These are phyloP conservation scores for Sebastes oblongus DNA, from an alignment of 2,797 vertebrate genomes.

Conservation along the genomic window DNA sequence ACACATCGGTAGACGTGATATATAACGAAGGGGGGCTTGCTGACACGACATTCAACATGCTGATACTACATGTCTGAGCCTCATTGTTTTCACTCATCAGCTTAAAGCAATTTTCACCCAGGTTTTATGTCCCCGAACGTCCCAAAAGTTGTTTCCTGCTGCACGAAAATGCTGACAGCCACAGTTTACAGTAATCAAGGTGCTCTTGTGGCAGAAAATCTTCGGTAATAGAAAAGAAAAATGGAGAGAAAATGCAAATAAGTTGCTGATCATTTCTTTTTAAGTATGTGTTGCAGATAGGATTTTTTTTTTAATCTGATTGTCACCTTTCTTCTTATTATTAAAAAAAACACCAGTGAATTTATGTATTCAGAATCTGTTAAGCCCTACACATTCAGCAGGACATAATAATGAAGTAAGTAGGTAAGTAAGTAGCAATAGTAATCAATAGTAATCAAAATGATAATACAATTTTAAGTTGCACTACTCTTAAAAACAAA, in stretches of 20 bases:
- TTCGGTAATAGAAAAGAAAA: conserved; percentile 12
- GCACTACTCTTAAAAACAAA: background rate
- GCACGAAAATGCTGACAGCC: conserved; percentile 25
- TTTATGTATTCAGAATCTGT: background rate
- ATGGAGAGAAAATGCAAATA: conserved; percentile 24
- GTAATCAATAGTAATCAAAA: background rate
- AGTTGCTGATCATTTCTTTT: conserved; percentile 11
- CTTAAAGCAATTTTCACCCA: conserved; percentile 1
- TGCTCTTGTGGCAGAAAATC: conserved; percentile 15
- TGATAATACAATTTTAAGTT: background rate
- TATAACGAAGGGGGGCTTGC: conserved; percentile 4
- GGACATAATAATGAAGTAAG: too few species aligned
- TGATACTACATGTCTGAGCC: background rate
- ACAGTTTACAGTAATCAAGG: conserved; percentile 22
- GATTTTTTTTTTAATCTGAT: background rate
- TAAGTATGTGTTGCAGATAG: background rate
- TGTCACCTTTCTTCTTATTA: background rate
- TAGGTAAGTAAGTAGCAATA: too few species aligned
- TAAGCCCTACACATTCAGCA: background rate
- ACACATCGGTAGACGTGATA: background rate
- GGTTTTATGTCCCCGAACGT: background rate
- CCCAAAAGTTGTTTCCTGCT: conserved; percentile 4
- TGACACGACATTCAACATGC: conserved; percentile 23
- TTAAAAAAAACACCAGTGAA: background rate
- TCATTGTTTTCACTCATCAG: conserved; percentile 5